Evolutionary conservation across 2,888 invertebrate genomes (phyloP), one percentile per base, ranked within the genome.

Genomic region (Mythimna impura): DNA sequence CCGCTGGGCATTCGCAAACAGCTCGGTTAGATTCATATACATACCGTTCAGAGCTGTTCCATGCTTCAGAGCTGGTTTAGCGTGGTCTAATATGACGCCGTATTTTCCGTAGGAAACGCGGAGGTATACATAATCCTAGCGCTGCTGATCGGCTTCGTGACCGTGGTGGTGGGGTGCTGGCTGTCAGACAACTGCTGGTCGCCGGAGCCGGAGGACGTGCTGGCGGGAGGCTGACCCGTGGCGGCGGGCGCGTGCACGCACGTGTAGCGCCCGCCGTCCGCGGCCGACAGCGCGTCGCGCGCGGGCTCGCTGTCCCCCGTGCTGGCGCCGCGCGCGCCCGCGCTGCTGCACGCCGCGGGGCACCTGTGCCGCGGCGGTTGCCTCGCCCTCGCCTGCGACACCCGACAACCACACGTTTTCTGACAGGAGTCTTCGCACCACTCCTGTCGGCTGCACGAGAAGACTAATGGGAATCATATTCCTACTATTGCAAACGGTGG

Each of bases 121-220:
- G 97, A 97, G 93, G 97, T 97, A 86, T 98, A 97, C 95, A 97
- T 98, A 94, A 97, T 97, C 92, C 92, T 98, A 88, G 97, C 97
- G 55, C 95, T 98, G 82, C 95, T 97, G 88, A 98, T 98, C 91
- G 97, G 97, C 65, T 96, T 97, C 89, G 97, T 97, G 88, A 97
- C 97, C 20, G 97, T 97, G 74, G 97, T 97, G 86, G 97, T 98
- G 87, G 97, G 97, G 86, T 98, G 97, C 94, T 98, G 97, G 97
- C 95, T 98, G 73, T 97, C 97, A 54, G 97, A 98, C 97, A 98
- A 97, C 95, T 97, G 97, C 93, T 98, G 97, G 97, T 97, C 97
- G 71, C 97, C 97, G 84, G 97, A 97, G 91, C 97, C 97, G 73
- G 97, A 97, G 89, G 97, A 97, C 89, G 94, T 96, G 74, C 94